Evolutionary conservation across 37 sponge, comb jelly and placozoan species (phyloP), one percentile per base, ranked within the genome.

Genomic region (Theonella swinhoei): DNA sequence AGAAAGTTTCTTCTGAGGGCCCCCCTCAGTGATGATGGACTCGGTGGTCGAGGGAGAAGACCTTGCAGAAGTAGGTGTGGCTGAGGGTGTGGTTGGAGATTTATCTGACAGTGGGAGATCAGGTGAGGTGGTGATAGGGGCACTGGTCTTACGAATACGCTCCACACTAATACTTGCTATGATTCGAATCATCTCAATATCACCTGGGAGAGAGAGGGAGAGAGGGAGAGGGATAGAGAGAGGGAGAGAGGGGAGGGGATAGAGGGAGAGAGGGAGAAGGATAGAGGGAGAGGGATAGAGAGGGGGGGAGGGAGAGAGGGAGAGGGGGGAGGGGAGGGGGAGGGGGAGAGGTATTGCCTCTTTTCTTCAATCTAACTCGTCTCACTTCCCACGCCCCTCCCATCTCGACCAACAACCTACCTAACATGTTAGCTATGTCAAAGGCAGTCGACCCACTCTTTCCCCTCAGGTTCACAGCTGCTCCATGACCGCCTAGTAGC

Each of bases 401-500:
- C 7, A 66, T 66, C n/a, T 26, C 28, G 17, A 33, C 4, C 42
- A 25, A 19, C 29, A 23, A 59, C 78, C 36, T 47, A 79, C 85
- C 80, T 42, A 54, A 76, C 66, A 79, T 79, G 65, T 63, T 78
- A 19, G 80, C 80, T 3, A 95, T 80, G 11, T 95, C 94, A 33
- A 87, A 77, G 2, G 96, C 88, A 47, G 80, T 83, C 0, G 60
- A 87, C 0, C 93, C 96, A 70, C 87, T 86, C 64, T 63, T 89
- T 0, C 88, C 90, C 42, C 87, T 75, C 2, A 92, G 22, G 40
- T 65, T 87, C 31, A 95, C 87, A 42, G 89, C 87, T 39, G 92
- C 92, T 2, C 88, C 88, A 68, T 80, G 32, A 3, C 68, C 31
- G 19, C 83, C 72, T 11, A 89, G 84, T 19, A 89, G 64, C 89